A percentile compares a stretch with the other conserved stretches of the same genome.
These are phyloP conservation scores for Philantomba maxwellii DNA, from an alignment of 2,113 vertebrate genomes.

Conservation along the genomic window DNA sequence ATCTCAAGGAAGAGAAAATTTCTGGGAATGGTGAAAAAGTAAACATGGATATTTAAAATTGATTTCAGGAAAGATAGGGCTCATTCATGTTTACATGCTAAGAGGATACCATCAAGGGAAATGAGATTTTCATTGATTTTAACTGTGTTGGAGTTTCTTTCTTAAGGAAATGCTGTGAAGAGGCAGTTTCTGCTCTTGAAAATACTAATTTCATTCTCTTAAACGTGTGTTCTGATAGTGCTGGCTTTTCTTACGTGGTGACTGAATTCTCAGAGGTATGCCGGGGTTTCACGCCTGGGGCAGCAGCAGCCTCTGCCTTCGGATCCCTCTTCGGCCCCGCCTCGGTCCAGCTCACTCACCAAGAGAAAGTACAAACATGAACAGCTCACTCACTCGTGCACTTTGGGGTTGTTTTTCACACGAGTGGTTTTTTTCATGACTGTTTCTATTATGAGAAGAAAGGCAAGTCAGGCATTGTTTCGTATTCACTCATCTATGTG, in stretches of 20 bases:
- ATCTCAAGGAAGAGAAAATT: background rate
- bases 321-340: background rate
- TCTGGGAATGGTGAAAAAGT: background rate
- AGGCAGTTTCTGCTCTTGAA: background rate
- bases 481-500: slow-evolving; percentile 29
- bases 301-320: background rate
- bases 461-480: slow-evolving; percentile 45
- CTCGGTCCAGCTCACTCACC: background rate
- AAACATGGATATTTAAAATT: background rate
- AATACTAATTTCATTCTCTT: background rate
- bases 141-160: background rate
- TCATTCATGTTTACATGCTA: background rate
- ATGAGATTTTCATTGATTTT: background rate
- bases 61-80: background rate
- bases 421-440: background rate
- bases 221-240: background rate
- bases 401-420: slow-evolving; percentile 25
- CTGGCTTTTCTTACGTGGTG: background rate
- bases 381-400: background rate
- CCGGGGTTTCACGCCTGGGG: background rate
- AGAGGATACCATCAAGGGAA: background rate
- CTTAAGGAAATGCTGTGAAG: background rate
- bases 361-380: slow-evolving; percentile 21
- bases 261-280: background rate
- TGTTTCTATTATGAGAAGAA: background rate